Percentiles rank a stretch among this genome's conserved stretches.
These are phyloP conservation scores for Pyralis farinalis DNA, from an alignment of 2,888 invertebrate genomes.

Conservation along the genomic window DNA sequence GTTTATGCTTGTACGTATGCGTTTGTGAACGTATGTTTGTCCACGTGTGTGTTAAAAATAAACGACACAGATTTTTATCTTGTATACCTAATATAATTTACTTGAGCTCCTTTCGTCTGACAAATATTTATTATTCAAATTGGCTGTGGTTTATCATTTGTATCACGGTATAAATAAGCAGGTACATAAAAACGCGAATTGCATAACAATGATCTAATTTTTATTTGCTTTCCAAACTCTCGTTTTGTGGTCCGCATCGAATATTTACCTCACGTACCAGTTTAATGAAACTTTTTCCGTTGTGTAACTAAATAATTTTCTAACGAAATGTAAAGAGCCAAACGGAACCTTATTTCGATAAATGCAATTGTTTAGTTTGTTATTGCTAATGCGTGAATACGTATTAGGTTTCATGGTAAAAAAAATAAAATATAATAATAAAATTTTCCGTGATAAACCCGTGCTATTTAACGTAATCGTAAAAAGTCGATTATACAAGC, in stretches of 20 bases:
- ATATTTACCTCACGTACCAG: conserved; percentile 26
- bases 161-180: background rate
- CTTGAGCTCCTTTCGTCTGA: too few relatives aligned
- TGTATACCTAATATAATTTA: too few relatives aligned
- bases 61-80: too few relatives aligned
- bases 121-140: too few relatives aligned
- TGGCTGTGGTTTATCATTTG: too few relatives aligned
- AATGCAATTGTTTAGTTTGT: background rate
- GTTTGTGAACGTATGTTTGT: too few relatives aligned
- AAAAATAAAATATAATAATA: too few relatives aligned
- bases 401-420: background rate
- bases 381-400: background rate
- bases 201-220: background rate
- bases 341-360: conserved; percentile 11
- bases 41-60: too few relatives aligned
- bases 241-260: conserved; percentile 7
- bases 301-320: conserved; percentile 8
- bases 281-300: conserved; percentile 32
- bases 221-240: background rate
- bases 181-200: background rate
- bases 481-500: too few relatives aligned
- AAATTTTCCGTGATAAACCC: too few relatives aligned
- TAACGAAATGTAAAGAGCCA: conserved; percentile 13
- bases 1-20: too few relatives aligned
- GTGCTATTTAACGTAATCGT: too few relatives aligned